Base-by-base conservation (phyloP, 2,113 vertebrate species). In the Gila orcuttii region DNA sequence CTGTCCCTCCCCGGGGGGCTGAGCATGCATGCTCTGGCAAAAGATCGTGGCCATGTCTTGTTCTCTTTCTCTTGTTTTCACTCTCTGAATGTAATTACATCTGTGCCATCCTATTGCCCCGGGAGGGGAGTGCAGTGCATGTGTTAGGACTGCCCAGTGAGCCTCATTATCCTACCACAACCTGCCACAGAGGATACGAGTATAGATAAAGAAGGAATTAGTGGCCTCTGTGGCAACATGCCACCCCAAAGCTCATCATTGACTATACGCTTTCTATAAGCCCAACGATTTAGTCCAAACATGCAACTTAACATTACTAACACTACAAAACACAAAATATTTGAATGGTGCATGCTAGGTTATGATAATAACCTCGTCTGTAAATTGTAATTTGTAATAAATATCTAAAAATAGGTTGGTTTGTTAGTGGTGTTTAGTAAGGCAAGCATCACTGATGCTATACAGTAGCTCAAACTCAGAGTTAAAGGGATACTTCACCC, bases 81-180 rank as follows among this genome's bases (percentile, higher is more conserved):
- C 57, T 82, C 45, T 79, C 83, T 87, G 88, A 91, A 81, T 87
- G 92, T 94, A 94, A 95, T 94, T 94, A 94, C 92, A 89, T 90
- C 87, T 88, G 90, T 91, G 50, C 87, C 86, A 73, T 93, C 90
- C 60, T 78, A 57, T 86, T 81, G 83, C 39, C 81, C 81, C 89
- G 87, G 55, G 76, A 89, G 86, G 87, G 89, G 59, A 73, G 60
- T 64, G 31, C 62, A 8, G 80, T 82, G 88, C 36, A 60, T 45
- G 68, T 79, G 92, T 91, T 88, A 89, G 92, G 91, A 88, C 89
- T 87, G 89, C 92, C 93, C 87, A 91, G 90, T 71, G 93, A 94
- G 94, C 94, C 94, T 96, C 93, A 95, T 96, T 95, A 95, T 93
- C 89, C 81, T 91, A 89, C 80, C 73, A 83, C 84, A 64, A 86